phyloP scores from a whole-genome alignment of 2,888 invertebrate genomes.

The Adineta ricciae region DNA sequence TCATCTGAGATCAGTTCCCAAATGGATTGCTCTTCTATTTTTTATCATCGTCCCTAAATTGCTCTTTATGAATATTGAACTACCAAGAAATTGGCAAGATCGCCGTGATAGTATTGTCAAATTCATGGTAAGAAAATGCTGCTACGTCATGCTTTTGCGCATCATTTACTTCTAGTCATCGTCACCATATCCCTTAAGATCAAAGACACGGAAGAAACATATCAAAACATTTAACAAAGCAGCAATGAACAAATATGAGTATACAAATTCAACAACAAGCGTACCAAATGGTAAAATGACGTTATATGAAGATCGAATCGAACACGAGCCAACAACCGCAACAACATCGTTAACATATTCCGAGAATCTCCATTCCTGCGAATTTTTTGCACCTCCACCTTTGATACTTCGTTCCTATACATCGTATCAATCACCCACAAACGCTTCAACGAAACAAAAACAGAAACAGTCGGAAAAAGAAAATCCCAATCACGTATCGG shows the following conservation, averaged over 20 bases:
- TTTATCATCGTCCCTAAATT: not conserved
- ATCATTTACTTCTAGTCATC: too few species aligned
- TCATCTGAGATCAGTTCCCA: not conserved
- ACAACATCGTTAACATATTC: not conserved
- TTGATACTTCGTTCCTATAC: not conserved
- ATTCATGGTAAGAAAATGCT: not conserved
- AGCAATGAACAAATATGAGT: not conserved
- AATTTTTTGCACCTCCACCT: not conserved
- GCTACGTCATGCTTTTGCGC: too few species aligned
- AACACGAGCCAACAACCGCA: not conserved
- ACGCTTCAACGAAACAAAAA: not conserved
- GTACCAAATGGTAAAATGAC: not conserved
- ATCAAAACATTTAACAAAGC: not conserved
- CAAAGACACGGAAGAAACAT: not conserved
- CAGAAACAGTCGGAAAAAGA: not conserved
- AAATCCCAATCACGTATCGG: not conserved
- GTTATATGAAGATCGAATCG: not conserved
- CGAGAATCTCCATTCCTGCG: not conserved
- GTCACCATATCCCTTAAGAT: not conserved
- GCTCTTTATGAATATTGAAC: not conserved
- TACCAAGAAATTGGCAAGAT: not conserved
- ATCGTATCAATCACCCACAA: not conserved
- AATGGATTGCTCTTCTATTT: not conserved
- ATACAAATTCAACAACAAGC: not conserved
- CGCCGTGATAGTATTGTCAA: not conserved